Evolutionary conservation across 2,113 vertebrate species (phyloP).

Genomic region (Pipa parva): DNA sequence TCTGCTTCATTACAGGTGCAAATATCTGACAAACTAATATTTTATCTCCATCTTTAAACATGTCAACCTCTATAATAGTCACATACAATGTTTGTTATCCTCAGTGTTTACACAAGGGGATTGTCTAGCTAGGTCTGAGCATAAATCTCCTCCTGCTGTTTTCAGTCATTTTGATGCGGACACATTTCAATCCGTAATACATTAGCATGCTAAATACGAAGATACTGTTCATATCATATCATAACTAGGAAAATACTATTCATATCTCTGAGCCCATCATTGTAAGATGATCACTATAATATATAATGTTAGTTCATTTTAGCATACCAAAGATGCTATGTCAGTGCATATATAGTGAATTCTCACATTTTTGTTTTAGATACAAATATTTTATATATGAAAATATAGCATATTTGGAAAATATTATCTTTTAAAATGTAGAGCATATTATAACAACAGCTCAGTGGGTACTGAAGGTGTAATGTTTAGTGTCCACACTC

Average conservation of each 20-base stretch:
- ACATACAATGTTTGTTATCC: neutral
- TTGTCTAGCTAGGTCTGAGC: neutral
- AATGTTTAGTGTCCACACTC: no score
- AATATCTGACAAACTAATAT: conserved; percentile 19
- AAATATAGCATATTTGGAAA: no score
- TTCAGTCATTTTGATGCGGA: conserved; percentile 3
- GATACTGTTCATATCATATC: no score
- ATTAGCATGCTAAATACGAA: conserved; percentile 19
- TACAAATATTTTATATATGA: no score
- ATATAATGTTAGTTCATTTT: no score
- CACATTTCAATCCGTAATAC: neutral
- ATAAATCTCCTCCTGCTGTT: neutral
- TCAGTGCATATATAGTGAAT: no score
- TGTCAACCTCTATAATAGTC: conserved; percentile 10
- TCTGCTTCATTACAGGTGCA: conserved; percentile 19
- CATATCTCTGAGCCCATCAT: neutral
- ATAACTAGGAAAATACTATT: conserved; percentile 5
- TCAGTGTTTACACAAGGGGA: neutral
- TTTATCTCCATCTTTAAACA: conserved; percentile 16
- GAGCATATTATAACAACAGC: no score
- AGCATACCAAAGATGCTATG: no score
- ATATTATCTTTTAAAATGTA: no score
- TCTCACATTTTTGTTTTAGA: no score
- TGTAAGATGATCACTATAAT: neutral
- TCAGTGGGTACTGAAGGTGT: no score